phyloP scores from a whole-genome alignment of 2,797 vertebrate species.

The Cygnus olor region DNA sequence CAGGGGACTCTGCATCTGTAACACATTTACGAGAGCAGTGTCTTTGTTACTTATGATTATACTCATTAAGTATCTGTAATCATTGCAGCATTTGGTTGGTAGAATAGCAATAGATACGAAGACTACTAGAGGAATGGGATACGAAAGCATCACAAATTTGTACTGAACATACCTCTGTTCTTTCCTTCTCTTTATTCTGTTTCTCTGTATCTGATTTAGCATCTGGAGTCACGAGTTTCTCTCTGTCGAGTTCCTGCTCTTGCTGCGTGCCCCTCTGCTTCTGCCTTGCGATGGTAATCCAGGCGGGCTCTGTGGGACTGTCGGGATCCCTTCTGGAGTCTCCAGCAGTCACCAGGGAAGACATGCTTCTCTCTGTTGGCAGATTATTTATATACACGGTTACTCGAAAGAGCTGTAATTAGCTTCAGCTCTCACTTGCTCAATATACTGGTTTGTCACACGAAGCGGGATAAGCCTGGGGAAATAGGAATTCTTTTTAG shows the following conservation, averaged over 20 bases:
- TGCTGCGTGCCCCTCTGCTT: conserved; percentile 87
- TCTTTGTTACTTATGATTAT: background rate
- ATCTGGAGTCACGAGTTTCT: conserved; percentile 63
- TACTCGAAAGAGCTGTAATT: background rate
- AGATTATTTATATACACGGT: conserved; percentile 56
- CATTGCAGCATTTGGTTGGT: background rate
- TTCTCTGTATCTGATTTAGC: conserved; percentile 69
- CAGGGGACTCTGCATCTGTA: background rate
- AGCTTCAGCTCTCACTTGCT: background rate
- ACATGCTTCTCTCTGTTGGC: conserved; percentile 77
- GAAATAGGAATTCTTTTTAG: background rate
- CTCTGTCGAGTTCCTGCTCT: conserved; percentile 80
- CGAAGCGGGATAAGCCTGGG: background rate
- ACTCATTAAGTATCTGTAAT: background rate
- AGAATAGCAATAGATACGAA: background rate
- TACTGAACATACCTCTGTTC: conserved; percentile 66
- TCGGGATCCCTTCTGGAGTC: conserved; percentile 58
- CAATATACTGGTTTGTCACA: background rate
- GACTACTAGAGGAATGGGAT: background rate
- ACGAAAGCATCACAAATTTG: background rate
- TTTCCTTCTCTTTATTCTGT: conserved; percentile 62
- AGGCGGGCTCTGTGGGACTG: conserved; percentile 79
- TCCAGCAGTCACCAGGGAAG: conserved; percentile 4
- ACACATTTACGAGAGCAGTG: background rate
- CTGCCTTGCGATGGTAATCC: conserved; percentile 89